Conservation (phyloP, 1,140 invertebrate genomes). For the Euglossa dilemma region DNA sequence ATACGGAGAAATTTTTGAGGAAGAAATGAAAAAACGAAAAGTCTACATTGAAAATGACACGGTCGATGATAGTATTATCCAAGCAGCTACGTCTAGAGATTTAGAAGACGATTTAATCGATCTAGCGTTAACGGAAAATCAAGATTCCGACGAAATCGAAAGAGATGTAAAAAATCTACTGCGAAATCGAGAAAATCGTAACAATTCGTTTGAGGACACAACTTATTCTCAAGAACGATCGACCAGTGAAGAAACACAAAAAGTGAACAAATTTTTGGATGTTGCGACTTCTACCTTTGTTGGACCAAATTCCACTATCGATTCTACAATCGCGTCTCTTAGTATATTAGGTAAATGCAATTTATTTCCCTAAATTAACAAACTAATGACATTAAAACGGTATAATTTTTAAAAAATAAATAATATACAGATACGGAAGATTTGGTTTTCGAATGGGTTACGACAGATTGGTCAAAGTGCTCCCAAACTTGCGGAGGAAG, state of each 20-base stretch:
- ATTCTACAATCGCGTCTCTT: conserved; percentile 40
- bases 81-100: conserved; percentile 13
- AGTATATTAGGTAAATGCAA: conserved; percentile 63
- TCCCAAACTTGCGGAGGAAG: conserved; percentile 92
- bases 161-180: conserved; percentile 32
- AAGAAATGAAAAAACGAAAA: conserved; percentile 46
- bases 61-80: conserved; percentile 23
- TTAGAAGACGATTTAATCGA: conserved; percentile 43
- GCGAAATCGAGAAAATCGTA: conserved; percentile 13
- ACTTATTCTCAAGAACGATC: conserved; percentile 27
- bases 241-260: conserved; percentile 2
- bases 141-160: background rate
- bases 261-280: conserved; percentile 23
- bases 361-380: background rate
- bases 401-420: conserved; percentile 9
- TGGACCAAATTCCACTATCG: conserved; percentile 16
- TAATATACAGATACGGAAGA: conserved; percentile 78
- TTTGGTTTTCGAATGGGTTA: conserved; percentile 90
- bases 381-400: background rate
- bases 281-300: background rate
- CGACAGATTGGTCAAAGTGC: conserved; percentile 93
- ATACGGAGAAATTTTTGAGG: conserved; percentile 46
- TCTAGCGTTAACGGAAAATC: conserved; percentile 31
- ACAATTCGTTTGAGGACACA: conserved; percentile 5
- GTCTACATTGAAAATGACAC: conserved; percentile 46